phyloP scores from a whole-genome alignment of 2,888 invertebrate genomes.

The Ophonus ardosiacus region DNA sequence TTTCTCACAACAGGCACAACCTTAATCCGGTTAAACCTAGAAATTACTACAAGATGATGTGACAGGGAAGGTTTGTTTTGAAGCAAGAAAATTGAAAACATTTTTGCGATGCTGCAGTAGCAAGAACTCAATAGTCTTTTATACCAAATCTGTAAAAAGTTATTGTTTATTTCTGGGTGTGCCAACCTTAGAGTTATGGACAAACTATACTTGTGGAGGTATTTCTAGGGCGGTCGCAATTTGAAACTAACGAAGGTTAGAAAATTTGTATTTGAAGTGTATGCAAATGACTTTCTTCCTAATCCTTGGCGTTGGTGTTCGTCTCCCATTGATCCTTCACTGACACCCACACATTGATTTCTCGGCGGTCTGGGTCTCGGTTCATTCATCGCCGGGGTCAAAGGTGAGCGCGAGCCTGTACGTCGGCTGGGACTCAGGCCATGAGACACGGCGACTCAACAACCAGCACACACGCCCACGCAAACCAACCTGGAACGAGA shows the following conservation, averaged over 20 bases:
- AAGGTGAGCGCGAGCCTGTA: constrained; percentile 73
- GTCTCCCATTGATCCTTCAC: neutral
- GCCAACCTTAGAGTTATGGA: too few species aligned
- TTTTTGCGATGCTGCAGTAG: too few species aligned
- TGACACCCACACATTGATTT: neutral
- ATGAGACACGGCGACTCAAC: neutral
- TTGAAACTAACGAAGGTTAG: neutral
- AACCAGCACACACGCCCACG: constrained; percentile 1
- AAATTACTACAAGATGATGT: neutral
- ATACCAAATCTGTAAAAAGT: too few species aligned
- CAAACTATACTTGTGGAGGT: too few species aligned
- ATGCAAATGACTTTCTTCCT: neutral
- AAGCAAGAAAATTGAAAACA: too few species aligned
- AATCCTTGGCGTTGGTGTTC: too few species aligned
- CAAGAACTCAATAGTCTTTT: too few species aligned
- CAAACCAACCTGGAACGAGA: neutral
- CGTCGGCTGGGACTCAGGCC: neutral
- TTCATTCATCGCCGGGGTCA: constrained; percentile 73
- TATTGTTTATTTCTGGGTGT: too few species aligned
- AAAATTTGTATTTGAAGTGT: neutral
- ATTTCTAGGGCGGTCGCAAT: too few species aligned
- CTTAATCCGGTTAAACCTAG: constrained; percentile 18
- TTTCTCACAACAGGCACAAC: neutral
- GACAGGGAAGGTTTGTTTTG: too few species aligned
- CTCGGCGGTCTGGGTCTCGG: constrained; percentile 52